phyloP scores from a whole-genome alignment of 1,140 invertebrate species.

The Laupala kohalensis region DNA sequence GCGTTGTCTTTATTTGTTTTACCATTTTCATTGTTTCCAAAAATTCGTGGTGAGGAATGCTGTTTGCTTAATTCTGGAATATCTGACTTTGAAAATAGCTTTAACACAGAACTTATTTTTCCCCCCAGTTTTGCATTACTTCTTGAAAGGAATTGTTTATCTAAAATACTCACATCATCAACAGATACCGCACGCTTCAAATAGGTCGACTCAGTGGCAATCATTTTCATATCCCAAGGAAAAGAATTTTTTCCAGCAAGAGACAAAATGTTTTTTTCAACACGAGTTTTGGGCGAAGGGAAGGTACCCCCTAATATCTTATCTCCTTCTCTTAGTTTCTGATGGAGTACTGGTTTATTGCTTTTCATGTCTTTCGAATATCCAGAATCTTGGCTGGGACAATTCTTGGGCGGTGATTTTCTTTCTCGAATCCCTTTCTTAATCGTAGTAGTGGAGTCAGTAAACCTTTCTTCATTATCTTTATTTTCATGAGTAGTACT shows the following conservation, averaged over 20 bases:
- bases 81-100: constrained; percentile 56
- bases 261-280: constrained; percentile 19
- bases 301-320: not conserved
- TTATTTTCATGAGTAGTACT: not conserved
- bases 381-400: not conserved
- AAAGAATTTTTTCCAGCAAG: constrained; percentile 37
- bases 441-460: not conserved
- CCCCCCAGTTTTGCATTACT: constrained; percentile 8
- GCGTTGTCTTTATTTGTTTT: no score
- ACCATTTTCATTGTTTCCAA: no score
- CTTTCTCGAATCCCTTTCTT: not conserved
- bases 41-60: no score
- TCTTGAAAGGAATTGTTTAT: not conserved
- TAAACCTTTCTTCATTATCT: constrained; percentile 2
- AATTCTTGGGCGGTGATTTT: not conserved
- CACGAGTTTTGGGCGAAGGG: constrained; percentile 17
- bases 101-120: constrained; percentile 45
- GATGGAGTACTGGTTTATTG: not conserved
- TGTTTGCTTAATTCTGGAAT: constrained; percentile 19
- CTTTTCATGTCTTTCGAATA: not conserved
- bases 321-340: not conserved
- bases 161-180: constrained; percentile 31
- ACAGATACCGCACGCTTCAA: constrained; percentile 52
- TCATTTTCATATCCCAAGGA: constrained; percentile 8
- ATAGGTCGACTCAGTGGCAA: constrained; percentile 37